Evolutionary conservation across 2,797 vertebrate species (phyloP), one percentile per base, ranked within the genome.

Genomic region (Fundulus diaphanus): DNA sequence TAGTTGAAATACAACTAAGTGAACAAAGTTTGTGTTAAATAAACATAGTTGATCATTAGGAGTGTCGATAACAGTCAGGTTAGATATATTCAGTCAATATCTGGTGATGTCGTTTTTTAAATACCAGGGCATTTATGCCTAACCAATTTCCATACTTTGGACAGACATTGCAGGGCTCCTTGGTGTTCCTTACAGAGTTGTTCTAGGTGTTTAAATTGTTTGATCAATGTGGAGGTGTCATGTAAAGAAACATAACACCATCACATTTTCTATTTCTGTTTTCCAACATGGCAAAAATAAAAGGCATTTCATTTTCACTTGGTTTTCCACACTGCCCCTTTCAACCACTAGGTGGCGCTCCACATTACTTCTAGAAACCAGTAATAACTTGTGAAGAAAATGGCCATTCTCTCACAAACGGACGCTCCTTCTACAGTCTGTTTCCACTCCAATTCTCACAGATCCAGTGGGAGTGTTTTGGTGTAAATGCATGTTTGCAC

Each of bases 291-390:
- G 42, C 6, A 29, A 7, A 72, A 18, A n/a, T 24, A 59, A 56
- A 20, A 8, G 18, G 61, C 13, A 24, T 40, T 37, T 20, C 20
- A 22, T 35, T 40, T 13, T 63, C 9, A 63, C 20, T 6, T 5
- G 35, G 33, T 40, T 24, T 63, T 8, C 13, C 9, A 63, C 76
- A 66, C 5, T 81, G 52, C 72, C 72, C 42, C 77, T 80, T 76
- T 51, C 22, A 20, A 79, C 73, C 83, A 89, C 67, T 31, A 88
- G 78, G 37, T 75, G 88, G 75, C 77, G 11, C 40, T 73, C 49
- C 27, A 24, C 51, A 29, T 73, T 66, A 27, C 5, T 48, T 68
- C 46, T n/a, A 37, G 27, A 29, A 66, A 20, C 68, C 48, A 29
- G 52, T 70, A 24, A 46, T 35, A 18, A 81, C 52, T 27, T 48